Conservation (phyloP, 2,888 invertebrate genomes). For the Ellobium chinense region DNA sequence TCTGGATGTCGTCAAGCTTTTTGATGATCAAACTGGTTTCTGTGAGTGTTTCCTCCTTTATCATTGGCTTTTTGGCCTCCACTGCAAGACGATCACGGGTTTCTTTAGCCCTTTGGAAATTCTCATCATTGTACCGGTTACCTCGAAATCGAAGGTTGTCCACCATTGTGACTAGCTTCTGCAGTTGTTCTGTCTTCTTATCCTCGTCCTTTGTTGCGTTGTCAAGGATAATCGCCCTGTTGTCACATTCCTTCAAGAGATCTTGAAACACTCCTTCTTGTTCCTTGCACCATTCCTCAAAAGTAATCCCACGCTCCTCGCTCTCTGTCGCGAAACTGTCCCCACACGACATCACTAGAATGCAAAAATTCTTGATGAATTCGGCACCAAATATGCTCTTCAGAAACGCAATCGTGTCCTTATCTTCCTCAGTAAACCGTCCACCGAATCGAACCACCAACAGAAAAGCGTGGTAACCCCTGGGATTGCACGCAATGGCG, state of each 20-base stretch:
- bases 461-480: slow-evolving; percentile 17
- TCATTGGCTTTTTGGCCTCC: no score
- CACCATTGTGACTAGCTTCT: neutral
- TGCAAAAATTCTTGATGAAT: neutral
- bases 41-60: no score
- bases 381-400: slow-evolving; percentile 15
- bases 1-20: no score
- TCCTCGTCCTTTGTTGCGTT: neutral
- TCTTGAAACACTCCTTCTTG: neutral
- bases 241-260: neutral
- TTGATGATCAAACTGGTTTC: no score
- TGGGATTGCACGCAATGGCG: slow-evolving; percentile 11
- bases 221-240: slow-evolving; percentile 1
- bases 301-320: neutral
- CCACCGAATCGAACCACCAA: neutral
- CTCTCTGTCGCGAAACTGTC: neutral
- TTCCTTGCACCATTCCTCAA: slow-evolving; percentile 6
- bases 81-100: no score
- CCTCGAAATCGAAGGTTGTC: neutral
- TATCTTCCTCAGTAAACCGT: slow-evolving; percentile 6
- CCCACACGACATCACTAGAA: slow-evolving; percentile 7
- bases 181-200: neutral
- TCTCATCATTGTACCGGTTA: slow-evolving; percentile 6
- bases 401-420: neutral
- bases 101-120: neutral